phyloP scores from a whole-genome alignment of 2,113 vertebrate species.

The Macrotus californicus region DNA sequence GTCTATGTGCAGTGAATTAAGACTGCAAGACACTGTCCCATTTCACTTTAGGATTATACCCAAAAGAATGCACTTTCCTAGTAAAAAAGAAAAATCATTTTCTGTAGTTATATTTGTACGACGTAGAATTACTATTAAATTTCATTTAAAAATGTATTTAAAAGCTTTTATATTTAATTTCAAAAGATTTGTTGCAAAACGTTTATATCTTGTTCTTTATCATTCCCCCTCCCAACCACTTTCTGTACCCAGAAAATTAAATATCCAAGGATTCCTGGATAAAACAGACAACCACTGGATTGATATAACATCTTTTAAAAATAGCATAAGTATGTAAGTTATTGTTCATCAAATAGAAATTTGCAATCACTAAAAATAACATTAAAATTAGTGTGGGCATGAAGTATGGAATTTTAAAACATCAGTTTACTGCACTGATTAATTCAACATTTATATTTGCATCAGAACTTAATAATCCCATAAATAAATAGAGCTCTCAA shows the following conservation, averaged over 20 bases:
- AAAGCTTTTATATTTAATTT: slow-evolving; percentile 45
- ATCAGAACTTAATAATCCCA: slow-evolving; percentile 75
- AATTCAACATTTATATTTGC: slow-evolving; percentile 74
- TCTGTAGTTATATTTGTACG: slow-evolving; percentile 27
- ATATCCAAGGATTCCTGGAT: slow-evolving; percentile 47
- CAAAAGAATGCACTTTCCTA: slow-evolving; percentile 42
- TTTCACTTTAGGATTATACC: slow-evolving; percentile 23
- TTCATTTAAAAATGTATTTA: slow-evolving; percentile 59
- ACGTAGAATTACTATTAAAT: slow-evolving; percentile 43
- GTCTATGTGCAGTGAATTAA: not conserved
- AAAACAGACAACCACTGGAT: slow-evolving; percentile 48
- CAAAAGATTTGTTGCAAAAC: slow-evolving; percentile 55
- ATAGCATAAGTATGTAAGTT: slow-evolving; percentile 41
- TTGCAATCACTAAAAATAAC: slow-evolving; percentile 68
- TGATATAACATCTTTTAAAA: slow-evolving; percentile 53
- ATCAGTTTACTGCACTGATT: slow-evolving; percentile 68
- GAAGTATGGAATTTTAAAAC: slow-evolving; percentile 67
- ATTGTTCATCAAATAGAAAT: slow-evolving; percentile 54
- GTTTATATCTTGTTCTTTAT: slow-evolving; percentile 41
- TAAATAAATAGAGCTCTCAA: slow-evolving; percentile 70
- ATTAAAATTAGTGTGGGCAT: slow-evolving; percentile 59
- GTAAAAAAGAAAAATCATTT: not conserved
- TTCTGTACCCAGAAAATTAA: slow-evolving; percentile 57
- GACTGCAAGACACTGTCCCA: slow-evolving; percentile 52
- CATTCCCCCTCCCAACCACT: not conserved